phyloP scores from a whole-genome alignment of 2,113 vertebrate species.

The Gopherus flavomarginatus region DNA sequence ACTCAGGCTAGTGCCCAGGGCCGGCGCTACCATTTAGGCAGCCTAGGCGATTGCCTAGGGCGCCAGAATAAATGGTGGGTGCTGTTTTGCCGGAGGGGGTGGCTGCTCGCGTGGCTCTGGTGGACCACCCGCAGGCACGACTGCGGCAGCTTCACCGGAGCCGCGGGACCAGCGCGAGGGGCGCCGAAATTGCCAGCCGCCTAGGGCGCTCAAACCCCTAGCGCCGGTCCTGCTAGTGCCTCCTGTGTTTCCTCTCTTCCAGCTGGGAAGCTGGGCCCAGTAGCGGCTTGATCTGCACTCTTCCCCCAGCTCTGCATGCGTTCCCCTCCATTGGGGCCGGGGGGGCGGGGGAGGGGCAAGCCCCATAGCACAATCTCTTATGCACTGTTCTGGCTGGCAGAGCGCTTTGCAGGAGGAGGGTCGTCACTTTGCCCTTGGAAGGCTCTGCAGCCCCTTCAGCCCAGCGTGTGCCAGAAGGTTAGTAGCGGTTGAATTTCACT shows the following conservation, averaged over 20 bases:
- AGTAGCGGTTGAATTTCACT: not conserved
- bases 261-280: not conserved
- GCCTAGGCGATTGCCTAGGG: too few relatives aligned
- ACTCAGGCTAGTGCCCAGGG: not conserved
- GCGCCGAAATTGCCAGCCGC: too few relatives aligned
- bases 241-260: too few relatives aligned
- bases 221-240: not conserved
- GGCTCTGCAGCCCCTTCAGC: not conserved
- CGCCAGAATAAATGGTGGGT: too few relatives aligned
- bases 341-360: not conserved
- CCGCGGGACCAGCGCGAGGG: too few relatives aligned
- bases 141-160: too few relatives aligned
- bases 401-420: not conserved
- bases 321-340: not conserved
- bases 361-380: accelerated
- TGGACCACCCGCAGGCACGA: too few relatives aligned
- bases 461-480: not conserved
- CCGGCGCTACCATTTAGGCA: too few relatives aligned
- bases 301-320: not conserved
- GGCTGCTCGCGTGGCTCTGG: too few relatives aligned
- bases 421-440: not conserved
- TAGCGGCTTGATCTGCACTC: not conserved
- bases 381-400: not conserved
- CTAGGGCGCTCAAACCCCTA: too few relatives aligned
- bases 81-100: too few relatives aligned